A percentile compares a stretch with the other conserved stretches of the same genome.
These are phyloP conservation scores for Anthonomus grandis DNA, from an alignment of 1,140 invertebrate species.

Conservation along the genomic window DNA sequence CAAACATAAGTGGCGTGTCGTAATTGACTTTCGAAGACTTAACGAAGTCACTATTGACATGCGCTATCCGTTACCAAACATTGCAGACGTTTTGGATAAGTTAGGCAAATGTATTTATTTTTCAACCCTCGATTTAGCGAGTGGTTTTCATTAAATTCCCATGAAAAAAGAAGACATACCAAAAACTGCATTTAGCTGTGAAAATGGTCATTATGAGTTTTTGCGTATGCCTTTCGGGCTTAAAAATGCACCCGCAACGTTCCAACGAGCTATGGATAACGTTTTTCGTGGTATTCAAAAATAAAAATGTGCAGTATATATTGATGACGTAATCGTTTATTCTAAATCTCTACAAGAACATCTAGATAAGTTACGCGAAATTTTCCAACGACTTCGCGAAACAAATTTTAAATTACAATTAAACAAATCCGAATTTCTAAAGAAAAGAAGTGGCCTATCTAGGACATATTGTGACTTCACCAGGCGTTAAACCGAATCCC, in stretches of 20 bases:
- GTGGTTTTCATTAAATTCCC: constrained; percentile 5
- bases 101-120: constrained; percentile 45
- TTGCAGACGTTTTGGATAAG: constrained; percentile 44
- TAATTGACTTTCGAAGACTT: constrained; percentile 45
- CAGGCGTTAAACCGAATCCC: constrained; percentile 33
- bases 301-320: constrained; percentile 21
- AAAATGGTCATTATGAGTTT: constrained; percentile 33
- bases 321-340: constrained; percentile 24
- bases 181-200: constrained; percentile 39
- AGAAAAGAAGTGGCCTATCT: constrained; percentile 49
- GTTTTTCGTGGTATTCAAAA: constrained; percentile 18
- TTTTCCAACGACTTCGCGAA: constrained; percentile 22
- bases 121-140: constrained; percentile 45
- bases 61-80: constrained; percentile 50
- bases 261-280: constrained; percentile 24
- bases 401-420: constrained; percentile 35
- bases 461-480: constrained; percentile 42
- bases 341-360: constrained; percentile 1
- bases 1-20: constrained; percentile 5
- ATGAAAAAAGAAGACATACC: constrained; percentile 21
- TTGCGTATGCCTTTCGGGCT: constrained; percentile 14
- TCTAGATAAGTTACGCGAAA: background rate
- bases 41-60: constrained; percentile 49
- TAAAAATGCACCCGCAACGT: constrained; percentile 19
- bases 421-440: constrained; percentile 39